Base-by-base conservation (phyloP, 2,113 vertebrate genomes). In the Zonotrichia leucophrys region DNA sequence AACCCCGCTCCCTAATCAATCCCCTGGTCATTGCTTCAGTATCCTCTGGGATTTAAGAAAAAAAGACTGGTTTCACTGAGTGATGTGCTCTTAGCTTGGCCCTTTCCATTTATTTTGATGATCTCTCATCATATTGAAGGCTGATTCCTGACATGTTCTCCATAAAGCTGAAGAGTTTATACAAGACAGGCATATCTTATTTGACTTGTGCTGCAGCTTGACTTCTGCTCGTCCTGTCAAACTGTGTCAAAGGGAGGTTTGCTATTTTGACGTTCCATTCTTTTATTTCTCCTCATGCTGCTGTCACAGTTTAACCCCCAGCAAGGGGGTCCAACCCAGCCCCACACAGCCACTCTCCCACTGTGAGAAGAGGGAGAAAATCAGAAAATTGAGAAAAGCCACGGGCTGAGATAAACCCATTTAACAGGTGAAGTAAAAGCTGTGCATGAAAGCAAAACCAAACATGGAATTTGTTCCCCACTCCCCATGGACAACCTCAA, bases 181-280 rank as follows among this genome's bases (percentile, higher is more conserved):
- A 76, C 22, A 92, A 89, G 58, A 83, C 83, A 81, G 12, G 75
- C 67, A 19, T 42, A 78, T 53, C 70, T 96, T 92, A 87, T 58
- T 76, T 91, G 96, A 90, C 77, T 82, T 74, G 89, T 46, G 35
- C 81, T 96, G 96, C 88, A 95, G 67, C 39, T 81, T 92, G 39
- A 96, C 84, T 96, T 90, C 84, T 50, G 87, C 53, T 83, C 76
- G 41, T 86, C 68, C 70, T 69, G 56, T 84, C 90, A 96, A 94
- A 66, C 30, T 68, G 53, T 39, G 31, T 89, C 73, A 74, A 49
- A 52, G 79, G 46, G 39, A 87, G 55, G 50, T 83, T 89, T 53
- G 52, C 37, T 70, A 31, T 68, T 90, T 60, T 91, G 80, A 93
- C 83, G 94, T 46, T 74, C 69, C 33, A 31, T 44, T 86, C n/a